Evolutionary conservation across 1,140 invertebrate species (phyloP).

Genomic region (Aphis craccivora): DNA sequence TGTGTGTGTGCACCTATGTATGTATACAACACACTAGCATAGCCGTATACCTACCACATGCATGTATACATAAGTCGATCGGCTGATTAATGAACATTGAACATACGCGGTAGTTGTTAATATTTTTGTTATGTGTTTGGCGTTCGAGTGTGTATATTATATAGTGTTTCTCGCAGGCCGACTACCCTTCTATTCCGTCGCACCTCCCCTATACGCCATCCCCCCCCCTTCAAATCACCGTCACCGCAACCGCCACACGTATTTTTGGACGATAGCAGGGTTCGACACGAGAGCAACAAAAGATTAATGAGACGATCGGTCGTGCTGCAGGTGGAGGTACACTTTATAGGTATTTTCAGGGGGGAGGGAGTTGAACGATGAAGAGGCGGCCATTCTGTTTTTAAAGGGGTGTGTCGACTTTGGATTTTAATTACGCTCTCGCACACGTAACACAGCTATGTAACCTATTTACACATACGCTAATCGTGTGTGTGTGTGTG

Average conservation of each 20-base stretch:
- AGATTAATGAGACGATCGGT: slow-evolving; percentile 36
- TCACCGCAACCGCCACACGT: not conserved
- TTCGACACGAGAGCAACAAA: slow-evolving; percentile 19
- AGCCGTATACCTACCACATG: too few species aligned
- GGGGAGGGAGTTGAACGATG: not conserved
- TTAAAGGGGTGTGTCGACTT: not conserved
- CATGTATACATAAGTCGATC: not conserved
- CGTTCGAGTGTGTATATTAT: not conserved
- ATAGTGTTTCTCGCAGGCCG: not conserved
- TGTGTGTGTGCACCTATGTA: not conserved
- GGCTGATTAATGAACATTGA: slow-evolving; percentile 25
- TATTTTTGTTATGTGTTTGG: slow-evolving; percentile 20
- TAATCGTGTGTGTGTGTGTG: not conserved
- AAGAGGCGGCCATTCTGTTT: not conserved
- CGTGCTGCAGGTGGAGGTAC: not conserved
- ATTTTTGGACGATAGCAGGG: not conserved
- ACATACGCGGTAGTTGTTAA: not conserved
- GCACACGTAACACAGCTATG: not conserved
- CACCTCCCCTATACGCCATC: too few species aligned
- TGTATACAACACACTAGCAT: not conserved
- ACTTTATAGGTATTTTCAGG: not conserved
- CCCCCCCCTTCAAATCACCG: too few species aligned
- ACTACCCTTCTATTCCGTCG: too few species aligned
- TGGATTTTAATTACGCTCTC: slow-evolving; percentile 29
- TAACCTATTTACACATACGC: not conserved